phyloP scores from a whole-genome alignment of 2,888 invertebrate species.

The Ichneumon xanthorius region DNA sequence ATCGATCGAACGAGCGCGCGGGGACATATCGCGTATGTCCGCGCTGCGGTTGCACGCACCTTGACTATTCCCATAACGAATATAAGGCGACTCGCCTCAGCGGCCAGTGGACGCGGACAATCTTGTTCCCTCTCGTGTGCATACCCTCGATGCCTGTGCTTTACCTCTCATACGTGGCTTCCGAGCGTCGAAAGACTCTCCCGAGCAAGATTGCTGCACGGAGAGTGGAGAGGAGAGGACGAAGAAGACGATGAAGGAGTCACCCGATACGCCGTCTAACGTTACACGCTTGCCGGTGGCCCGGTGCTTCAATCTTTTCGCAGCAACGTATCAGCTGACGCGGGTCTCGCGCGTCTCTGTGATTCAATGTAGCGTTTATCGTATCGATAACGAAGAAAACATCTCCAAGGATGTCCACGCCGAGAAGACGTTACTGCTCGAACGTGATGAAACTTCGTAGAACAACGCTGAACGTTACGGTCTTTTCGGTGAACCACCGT shows the following conservation, averaged over 20 bases:
- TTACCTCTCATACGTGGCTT: background rate
- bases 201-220: conserved; percentile 3
- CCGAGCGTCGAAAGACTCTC: conserved; percentile 8
- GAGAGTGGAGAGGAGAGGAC: conserved; percentile 2
- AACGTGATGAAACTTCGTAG: background rate
- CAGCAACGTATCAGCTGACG: conserved; percentile 29
- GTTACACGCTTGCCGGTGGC: conserved; percentile 46
- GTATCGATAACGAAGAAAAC: conserved; percentile 1
- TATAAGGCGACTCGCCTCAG: conserved; percentile 63
- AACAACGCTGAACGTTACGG: background rate
- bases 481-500: conserved; percentile 10
- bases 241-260: conserved; percentile 31
- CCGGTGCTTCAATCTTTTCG: conserved; percentile 5
- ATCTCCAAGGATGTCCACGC: background rate
- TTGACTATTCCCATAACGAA: conserved; percentile 79
- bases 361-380: conserved; percentile 3
- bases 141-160: conserved; percentile 11
- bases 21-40: conserved; percentile 29
- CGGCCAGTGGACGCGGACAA: conserved; percentile 49
- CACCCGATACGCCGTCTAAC: conserved; percentile 47
- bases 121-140: conserved; percentile 45
- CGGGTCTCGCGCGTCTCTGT: conserved; percentile 7
- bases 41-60: conserved; percentile 46
- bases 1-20: conserved; percentile 4
- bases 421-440: too few relatives aligned